Percentiles rank a stretch among this genome's conserved stretches.
phyloP scores from a whole-genome alignment of 2,113 vertebrate genomes.

The Apteryx mantelli region DNA sequence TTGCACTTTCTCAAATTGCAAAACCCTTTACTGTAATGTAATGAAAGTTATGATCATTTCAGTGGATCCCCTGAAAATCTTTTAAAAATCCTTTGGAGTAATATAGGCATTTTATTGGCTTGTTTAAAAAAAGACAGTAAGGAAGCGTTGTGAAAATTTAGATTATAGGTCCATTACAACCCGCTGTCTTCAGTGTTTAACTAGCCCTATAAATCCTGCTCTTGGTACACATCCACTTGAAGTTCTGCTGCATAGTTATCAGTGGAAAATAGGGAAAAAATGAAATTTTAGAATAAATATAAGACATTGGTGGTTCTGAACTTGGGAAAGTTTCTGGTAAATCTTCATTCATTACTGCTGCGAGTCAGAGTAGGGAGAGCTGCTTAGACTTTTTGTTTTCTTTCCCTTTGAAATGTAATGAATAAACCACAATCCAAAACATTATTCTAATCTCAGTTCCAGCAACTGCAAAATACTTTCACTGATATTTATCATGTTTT shows the following conservation, averaged over 20 bases:
- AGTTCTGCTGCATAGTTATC: neutral
- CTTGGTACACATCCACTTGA: neutral
- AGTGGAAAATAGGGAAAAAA: neutral
- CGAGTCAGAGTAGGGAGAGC: neutral
- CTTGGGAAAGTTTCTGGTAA: neutral
- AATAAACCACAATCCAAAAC: constrained; percentile 21
- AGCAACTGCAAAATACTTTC: neutral
- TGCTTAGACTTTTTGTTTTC: neutral
- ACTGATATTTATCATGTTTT: constrained; percentile 41
- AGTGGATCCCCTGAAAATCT: neutral
- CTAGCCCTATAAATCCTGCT: neutral
- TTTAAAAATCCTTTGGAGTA: neutral
- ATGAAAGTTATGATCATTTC: neutral
- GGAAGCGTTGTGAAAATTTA: neutral
- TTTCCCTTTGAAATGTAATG: constrained; percentile 47
- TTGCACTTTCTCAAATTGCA: neutral
- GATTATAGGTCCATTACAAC: neutral
- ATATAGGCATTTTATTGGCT: neutral
- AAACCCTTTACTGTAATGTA: neutral
- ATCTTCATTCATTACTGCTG: neutral
- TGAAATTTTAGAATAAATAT: neutral
- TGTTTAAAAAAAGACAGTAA: neutral
- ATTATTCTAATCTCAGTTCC: constrained; percentile 23
- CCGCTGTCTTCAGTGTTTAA: neutral
- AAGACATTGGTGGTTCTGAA: neutral